Conservation (phyloP, 2,888 invertebrate species). For the Diogma glabrata region DNA sequence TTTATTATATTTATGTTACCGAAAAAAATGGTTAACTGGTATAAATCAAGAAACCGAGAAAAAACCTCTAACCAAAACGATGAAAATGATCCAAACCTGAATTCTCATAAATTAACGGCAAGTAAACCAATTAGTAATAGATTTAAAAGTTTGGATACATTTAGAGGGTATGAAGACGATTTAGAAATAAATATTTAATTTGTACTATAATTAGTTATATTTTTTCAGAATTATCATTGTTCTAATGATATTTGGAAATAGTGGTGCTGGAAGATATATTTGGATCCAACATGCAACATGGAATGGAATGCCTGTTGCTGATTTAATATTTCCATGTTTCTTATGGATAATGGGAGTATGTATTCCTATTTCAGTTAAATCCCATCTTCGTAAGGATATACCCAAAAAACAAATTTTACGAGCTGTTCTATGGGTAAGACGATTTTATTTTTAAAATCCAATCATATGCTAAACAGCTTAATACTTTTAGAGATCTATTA, state of each 20-base stretch:
- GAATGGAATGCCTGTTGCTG: conserved; percentile 86
- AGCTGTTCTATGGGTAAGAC: no score
- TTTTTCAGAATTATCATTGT: conserved; percentile 69
- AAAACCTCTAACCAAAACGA: conserved; percentile 8
- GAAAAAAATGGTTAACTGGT: no score
- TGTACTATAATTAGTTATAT: no score
- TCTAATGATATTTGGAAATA: conserved; percentile 85
- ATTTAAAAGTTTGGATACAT: conserved; percentile 60
- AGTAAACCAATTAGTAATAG: conserved; percentile 33
- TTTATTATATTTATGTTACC: background rate
- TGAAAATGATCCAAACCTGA: conserved; percentile 13
- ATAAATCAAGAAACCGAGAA: no score
- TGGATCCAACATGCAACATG: conserved; percentile 82
- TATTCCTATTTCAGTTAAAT: conserved; percentile 72
- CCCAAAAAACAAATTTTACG: conserved; percentile 45
- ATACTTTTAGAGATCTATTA: conserved; percentile 56
- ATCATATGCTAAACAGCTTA: no score
- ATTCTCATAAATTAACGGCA: conserved; percentile 8
- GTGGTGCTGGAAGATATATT: conserved; percentile 78
- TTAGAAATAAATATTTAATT: no score
- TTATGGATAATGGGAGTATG: conserved; percentile 97
- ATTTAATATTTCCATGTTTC: conserved; percentile 94
- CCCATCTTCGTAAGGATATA: conserved; percentile 52
- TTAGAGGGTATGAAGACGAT: no score
- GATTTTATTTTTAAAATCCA: no score